Evolutionary conservation across 2,113 vertebrate species (phyloP).

Genomic region (Burhinus bistriatus): DNA sequence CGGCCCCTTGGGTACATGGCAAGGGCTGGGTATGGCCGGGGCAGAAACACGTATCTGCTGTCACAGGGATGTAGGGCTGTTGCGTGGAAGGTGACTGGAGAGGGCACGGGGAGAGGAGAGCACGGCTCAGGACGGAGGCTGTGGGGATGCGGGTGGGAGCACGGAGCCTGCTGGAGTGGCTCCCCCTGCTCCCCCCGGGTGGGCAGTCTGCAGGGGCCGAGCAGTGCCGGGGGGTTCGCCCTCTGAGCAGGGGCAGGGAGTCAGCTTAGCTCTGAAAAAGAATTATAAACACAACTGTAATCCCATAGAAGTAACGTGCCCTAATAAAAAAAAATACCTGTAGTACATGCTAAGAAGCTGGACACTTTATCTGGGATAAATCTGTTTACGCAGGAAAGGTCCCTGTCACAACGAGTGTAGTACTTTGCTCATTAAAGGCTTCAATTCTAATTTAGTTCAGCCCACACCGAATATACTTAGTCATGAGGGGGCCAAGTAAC

Average conservation of each 20-base stretch:
- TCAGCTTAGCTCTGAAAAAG: background rate
- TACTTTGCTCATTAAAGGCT: background rate
- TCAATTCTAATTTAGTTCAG: background rate
- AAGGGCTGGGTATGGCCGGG: background rate
- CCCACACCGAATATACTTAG: background rate
- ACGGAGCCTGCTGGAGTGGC: too few species aligned
- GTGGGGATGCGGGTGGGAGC: background rate
- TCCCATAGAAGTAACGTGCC: background rate
- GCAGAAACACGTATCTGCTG: background rate
- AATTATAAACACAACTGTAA: background rate
- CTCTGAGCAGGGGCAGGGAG: background rate
- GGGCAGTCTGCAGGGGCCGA: fast-evolving
- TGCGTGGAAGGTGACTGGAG: background rate
- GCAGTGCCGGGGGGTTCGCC: too few species aligned
- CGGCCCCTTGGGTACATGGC: background rate
- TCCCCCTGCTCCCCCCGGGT: background rate
- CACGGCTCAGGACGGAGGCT: background rate
- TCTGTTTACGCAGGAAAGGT: background rate
- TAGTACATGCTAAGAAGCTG: background rate
- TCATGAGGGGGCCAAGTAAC: background rate
- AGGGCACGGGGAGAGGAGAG: background rate
- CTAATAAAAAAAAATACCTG: background rate
- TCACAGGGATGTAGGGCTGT: background rate
- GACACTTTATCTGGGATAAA: background rate
- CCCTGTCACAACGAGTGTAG: background rate